Evolutionary conservation across 2,888 invertebrate genomes (phyloP).

Genomic region (Cheilosia urbana): DNA sequence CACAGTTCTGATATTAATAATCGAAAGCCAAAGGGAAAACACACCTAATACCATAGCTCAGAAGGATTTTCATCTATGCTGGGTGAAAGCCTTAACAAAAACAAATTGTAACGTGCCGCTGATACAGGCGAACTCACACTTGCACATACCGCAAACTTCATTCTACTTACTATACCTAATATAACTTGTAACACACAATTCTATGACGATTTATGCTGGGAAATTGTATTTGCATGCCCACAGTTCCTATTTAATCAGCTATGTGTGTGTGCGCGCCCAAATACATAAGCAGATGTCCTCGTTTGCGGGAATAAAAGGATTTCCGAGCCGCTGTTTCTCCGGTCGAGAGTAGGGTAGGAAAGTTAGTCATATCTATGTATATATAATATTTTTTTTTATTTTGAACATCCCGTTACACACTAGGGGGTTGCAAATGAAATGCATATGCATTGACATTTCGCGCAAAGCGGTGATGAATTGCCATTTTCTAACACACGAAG

Average conservation of each 20-base stretch:
- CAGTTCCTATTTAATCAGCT: not conserved
- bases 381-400: constrained; percentile 4
- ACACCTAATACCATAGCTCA: constrained; percentile 39
- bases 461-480: constrained; percentile 38
- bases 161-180: constrained; percentile 2
- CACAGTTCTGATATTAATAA: constrained; percentile 56
- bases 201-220: constrained; percentile 23
- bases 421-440: constrained; percentile 33
- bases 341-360: constrained; percentile 37
- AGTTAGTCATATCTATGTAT: not conserved
- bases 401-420: constrained; percentile 20
- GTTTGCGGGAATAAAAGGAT: constrained; percentile 55
- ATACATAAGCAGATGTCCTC: constrained; percentile 61
- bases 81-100: not conserved
- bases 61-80: not conserved
- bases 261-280: not conserved
- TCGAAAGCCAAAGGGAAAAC: not conserved
- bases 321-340: constrained; percentile 54
- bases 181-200: constrained; percentile 28
- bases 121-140: not conserved
- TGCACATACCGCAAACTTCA: not conserved
- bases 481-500: constrained; percentile 36
- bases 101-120: not conserved
- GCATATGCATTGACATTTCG: constrained; percentile 40
- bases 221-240: constrained; percentile 25